Evolutionary conservation across 37 sponge, comb jelly and placozoan genomes (phyloP), one percentile per base, ranked within the genome.

Genomic region (Halichondria panicea): DNA sequence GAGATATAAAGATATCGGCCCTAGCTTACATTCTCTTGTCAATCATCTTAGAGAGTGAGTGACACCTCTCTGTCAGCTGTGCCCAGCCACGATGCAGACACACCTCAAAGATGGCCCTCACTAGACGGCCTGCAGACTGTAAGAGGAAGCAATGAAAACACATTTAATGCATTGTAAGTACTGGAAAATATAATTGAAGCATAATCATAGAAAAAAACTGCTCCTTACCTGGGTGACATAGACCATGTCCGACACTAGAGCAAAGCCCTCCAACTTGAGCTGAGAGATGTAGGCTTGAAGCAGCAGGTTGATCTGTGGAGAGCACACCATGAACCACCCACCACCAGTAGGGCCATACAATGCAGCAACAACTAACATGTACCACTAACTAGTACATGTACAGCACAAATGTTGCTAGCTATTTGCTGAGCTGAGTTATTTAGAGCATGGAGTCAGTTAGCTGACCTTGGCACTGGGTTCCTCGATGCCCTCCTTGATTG

Each of bases 221-320:
- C 52, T 48, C 9, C 55, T 38, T 55, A 93, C 94, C 80, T 93
- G 96, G 6, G 96, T 93, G 50, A 98, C 90, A 63, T 91, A 98
- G 21, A 98, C 96, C 99, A 98, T 98, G 79, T 98, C 99, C 24
- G 96, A 77, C 15, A 88, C 81, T 19, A 98, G 87, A 68, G 99
- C 97, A 83, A 98, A 95, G 8, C 99, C 99, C 4, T 98, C 99
- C 59, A 98, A 76, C 71, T 95, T 95, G 59, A 98, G 84, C 79
- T 98, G 99, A 5, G 99, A 98, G 43, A 98, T 98, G 82, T 95
- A 93, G 12, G 96, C 91, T 72, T 98, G 99, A 0, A 98, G 84
- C 18, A 98, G 88, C 24, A 98, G 89, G 57, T 95, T 98, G 43
- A 94, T 77, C 89, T 91, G 37, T 44, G 65, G 28, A 32, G 4